Conservation (phyloP, 1,140 invertebrate species). For the Vanessa tameamea region DNA sequence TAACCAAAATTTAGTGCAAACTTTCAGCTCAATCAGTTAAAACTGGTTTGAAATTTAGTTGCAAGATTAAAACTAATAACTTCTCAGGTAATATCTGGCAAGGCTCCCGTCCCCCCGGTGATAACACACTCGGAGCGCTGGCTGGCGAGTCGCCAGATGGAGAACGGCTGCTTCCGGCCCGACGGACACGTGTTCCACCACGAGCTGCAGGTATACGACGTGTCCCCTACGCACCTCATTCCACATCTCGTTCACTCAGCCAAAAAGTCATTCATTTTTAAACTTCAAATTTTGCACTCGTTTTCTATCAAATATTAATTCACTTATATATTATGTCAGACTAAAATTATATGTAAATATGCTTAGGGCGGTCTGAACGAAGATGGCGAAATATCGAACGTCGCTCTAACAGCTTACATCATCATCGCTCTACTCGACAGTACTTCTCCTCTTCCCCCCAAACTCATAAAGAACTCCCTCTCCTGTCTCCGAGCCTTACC, state of each 20-base stretch:
- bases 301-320: too few species aligned
- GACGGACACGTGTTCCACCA: conserved; percentile 89
- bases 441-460: conserved; percentile 63
- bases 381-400: conserved; percentile 81
- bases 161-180: conserved; percentile 89
- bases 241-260: too few species aligned
- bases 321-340: too few species aligned
- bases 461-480: conserved; percentile 79
- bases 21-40: too few species aligned
- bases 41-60: too few species aligned
- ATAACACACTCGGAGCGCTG: conserved; percentile 83
- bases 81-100: conserved; percentile 52
- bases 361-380: conserved; percentile 83
- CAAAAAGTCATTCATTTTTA: too few species aligned
- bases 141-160: conserved; percentile 86
- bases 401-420: conserved; percentile 85
- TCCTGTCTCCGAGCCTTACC: conserved; percentile 81
- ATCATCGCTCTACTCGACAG: conserved; percentile 84
- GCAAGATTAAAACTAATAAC: not conserved
- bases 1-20: too few species aligned
- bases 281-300: too few species aligned
- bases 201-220: conserved; percentile 84
- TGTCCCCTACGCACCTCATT: too few species aligned
- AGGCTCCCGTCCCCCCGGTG: conserved; percentile 41
- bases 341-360: not conserved